Percentiles rank a stretch among this genome's conserved stretches.
Evolutionary conservation across 2,888 invertebrate genomes (phyloP).

Genomic region (Heliconius hortense): DNA sequence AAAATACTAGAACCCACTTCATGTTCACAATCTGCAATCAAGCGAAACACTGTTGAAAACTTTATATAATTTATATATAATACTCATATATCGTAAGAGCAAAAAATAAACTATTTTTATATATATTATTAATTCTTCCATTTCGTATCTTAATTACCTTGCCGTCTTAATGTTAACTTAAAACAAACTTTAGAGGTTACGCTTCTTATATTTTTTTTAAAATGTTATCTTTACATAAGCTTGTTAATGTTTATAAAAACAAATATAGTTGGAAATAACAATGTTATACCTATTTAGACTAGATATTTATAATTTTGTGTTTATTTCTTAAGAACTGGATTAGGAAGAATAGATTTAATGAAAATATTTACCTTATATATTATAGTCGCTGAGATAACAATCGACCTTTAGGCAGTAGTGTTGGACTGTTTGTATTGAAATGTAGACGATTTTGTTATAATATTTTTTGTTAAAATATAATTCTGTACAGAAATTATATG

Average conservation of each 20-base stretch:
- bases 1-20: conserved; percentile 55
- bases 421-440: neutral
- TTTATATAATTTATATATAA: neutral
- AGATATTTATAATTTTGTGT: conserved; percentile 3
- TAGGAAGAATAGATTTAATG: conserved; percentile 2
- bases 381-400: neutral
- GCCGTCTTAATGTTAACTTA: neutral
- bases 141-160: neutral
- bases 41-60: neutral
- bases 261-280: neutral
- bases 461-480: too few relatives aligned
- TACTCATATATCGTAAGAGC: neutral
- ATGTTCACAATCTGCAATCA: conserved; percentile 47
- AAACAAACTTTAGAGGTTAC: conserved; percentile 13
- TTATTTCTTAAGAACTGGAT: neutral
- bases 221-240: conserved; percentile 8
- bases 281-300: neutral
- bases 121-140: neutral
- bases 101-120: neutral
- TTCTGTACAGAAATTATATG: too few relatives aligned
- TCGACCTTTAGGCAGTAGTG: conserved; percentile 21
- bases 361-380: conserved; percentile 11
- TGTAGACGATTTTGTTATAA: too few relatives aligned
- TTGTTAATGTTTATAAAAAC: neutral
- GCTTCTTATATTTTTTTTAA: neutral